Conservation (phyloP, 2,888 invertebrate genomes). For the Athrips mouffetella region DNA sequence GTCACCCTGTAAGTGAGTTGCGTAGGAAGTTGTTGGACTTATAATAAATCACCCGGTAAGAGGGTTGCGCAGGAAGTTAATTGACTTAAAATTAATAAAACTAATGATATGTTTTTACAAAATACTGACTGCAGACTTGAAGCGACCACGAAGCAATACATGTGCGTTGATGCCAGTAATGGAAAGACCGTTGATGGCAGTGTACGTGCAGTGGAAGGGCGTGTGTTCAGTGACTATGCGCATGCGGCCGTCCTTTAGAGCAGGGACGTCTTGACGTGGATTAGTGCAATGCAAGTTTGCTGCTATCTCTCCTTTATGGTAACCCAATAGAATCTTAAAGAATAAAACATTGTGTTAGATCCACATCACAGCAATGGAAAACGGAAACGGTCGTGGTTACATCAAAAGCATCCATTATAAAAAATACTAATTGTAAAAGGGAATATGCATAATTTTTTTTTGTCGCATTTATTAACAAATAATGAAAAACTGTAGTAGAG, state of each 20-base stretch:
- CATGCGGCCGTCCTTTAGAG: slow-evolving; percentile 71
- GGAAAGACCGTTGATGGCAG: slow-evolving; percentile 54
- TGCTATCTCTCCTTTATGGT: slow-evolving; percentile 83
- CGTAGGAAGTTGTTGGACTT: no score
- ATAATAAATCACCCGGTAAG: no score
- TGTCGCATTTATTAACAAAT: no score
- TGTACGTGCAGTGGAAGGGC: slow-evolving; percentile 71
- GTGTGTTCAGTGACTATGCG: slow-evolving; percentile 77
- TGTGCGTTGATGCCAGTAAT: slow-evolving; percentile 54
- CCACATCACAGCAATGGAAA: background rate
- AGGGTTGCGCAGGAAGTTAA: no score
- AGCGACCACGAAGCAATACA: slow-evolving; percentile 46
- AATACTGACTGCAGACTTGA: slow-evolving; percentile 58
- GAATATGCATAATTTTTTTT: no score
- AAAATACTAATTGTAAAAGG: no score
- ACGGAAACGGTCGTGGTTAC: no score
- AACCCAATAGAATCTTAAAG: slow-evolving; percentile 68
- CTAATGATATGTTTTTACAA: no score
- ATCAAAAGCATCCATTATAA: no score
- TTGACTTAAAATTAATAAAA: no score
- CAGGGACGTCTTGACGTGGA: slow-evolving; percentile 73
- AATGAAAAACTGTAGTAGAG: no score
- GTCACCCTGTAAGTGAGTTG: no score
- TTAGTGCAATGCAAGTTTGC: slow-evolving; percentile 84
- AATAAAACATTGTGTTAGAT: background rate